Evolutionary conservation across 2,797 vertebrate genomes (phyloP), one percentile per base, ranked within the genome.

Genomic region (Garrulus glandarius): DNA sequence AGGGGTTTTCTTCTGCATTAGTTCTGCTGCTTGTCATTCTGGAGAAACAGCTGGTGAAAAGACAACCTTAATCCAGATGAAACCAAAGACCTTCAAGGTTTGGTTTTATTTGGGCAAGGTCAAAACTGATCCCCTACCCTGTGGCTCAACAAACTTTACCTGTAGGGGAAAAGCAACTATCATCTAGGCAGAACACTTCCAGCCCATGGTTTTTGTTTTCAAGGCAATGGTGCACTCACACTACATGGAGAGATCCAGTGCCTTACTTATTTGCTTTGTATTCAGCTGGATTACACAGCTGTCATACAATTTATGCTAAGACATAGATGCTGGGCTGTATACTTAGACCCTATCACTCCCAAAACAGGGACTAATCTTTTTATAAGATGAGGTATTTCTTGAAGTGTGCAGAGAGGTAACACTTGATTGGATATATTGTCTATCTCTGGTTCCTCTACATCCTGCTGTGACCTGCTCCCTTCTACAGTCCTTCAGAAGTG

Each of bases 111-210:
- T 71, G 41, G 34, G 13, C 30, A 34, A 80, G 34, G 44, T 72
- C 37, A 75, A 77, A 85, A 70, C 6, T 29, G 24, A 75, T 47
- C 5, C 15, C 30, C 27, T 57, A 19, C 23, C 29, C 41, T 50
- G 32, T 0, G 0, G 20, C 39, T 72, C 23, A 68, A 72, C 29
- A 67, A 64, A 57, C 37, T 65, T 49, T 4, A 36, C 26, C 9
- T 19, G 26, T 11, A 75, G 74, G 78, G 34, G 24, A 84, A 30
- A 44, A 72, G 21, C 17, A 61, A 6, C 32, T 24, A 22, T 29
- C 16, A 47, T 23, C 30, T 15, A 80, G 23, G 6, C 20, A 74
- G 47, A 75, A n/a, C 11, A 60, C n/a, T 64, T 78, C 32, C 46
- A 81, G 30, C 30, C 24, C 13, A 11, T 3, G 22, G 11, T 52